A percentile compares a stretch with the other conserved stretches of the same genome.
These are phyloP conservation scores for Tauraco erythrolophus DNA, from an alignment of 2,113 vertebrate species.

Conservation along the genomic window DNA sequence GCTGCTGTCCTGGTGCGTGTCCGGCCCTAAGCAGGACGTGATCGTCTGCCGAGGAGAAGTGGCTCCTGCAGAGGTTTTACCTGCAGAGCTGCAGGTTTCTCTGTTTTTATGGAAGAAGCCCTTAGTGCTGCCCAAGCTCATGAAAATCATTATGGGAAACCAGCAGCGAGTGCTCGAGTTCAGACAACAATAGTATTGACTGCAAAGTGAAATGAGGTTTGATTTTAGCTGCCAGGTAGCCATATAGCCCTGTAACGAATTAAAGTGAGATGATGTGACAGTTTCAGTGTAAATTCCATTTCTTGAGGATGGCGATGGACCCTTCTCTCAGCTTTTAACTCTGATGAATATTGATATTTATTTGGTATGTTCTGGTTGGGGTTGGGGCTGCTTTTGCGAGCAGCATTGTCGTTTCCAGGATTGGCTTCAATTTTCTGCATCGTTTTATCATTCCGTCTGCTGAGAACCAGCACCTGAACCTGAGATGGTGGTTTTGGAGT, in stretches of 20 bases:
- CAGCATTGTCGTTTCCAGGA: background rate
- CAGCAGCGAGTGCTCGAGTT: background rate
- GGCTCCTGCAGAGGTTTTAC: background rate
- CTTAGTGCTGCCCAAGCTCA: background rate
- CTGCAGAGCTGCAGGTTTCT: background rate
- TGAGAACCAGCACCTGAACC: background rate
- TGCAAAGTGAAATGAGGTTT: constrained; percentile 6
- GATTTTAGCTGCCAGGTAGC: background rate
- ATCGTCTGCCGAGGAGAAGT: accelerated
- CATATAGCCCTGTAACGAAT: background rate
- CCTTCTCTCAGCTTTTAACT: background rate
- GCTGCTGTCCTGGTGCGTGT: background rate
- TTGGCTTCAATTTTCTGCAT: background rate
- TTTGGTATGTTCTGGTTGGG: background rate
- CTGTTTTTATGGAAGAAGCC: background rate
- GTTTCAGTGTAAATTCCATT: background rate
- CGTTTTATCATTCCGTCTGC: background rate
- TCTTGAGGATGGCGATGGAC: background rate
- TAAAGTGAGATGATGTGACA: background rate
- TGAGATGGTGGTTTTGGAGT: background rate
- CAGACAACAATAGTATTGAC: background rate
- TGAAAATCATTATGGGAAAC: background rate
- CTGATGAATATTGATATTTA: background rate
- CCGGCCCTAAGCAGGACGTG: accelerated
- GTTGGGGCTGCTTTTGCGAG: background rate